Base-by-base conservation (phyloP, 2,888 invertebrate genomes). In the Heterodera filipjevi region DNA sequence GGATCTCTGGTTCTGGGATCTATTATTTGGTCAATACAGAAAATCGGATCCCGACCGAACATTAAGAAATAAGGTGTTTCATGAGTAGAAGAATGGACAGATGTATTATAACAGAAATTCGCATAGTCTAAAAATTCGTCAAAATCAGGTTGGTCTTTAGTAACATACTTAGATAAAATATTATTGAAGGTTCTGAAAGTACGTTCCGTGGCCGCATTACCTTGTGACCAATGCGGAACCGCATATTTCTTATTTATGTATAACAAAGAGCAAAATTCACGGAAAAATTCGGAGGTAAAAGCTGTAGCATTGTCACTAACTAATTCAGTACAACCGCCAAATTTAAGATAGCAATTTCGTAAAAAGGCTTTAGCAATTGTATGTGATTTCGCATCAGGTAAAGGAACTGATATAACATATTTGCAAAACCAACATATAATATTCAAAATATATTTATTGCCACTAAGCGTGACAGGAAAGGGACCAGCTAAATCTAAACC, bases 311-410 rank as follows among this genome's bases (percentile, higher is more conserved):
- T 80, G 74, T 89, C 88, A 2, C 83, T 79, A 10, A 85, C 76
- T 12, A 89, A 46, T 39, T 77, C 66, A 2, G 66, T 66, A 14
- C 84, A 84, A 14, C 77, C 70, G 2, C 86, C 87, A 79, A 81
- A 82, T 30, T 81, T 77, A 6, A 80, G 75, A 12, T 86, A 79
- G 16, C 85, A 66, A 12, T 84, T 59, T 12, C 79, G 77, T 12
- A 82, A 66, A 22, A 89, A 71, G 6, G 86, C 82, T n/a, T 78
- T 71, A 0, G 89, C 88, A 12, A 89, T 82, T 0, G 88, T 88
- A 14, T 79, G 80, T 0, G 89, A 84, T 70, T 84, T 85, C 30
- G 87, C 86, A 64, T 89, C 85, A 0, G 86, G 86, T 22, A 89
- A 71, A 3, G 89, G 83, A 35, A 89, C 64, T 68, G 83, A 81